Base-by-base conservation (phyloP, 2,797 vertebrate species). In the Lateolabrax maculatus region DNA sequence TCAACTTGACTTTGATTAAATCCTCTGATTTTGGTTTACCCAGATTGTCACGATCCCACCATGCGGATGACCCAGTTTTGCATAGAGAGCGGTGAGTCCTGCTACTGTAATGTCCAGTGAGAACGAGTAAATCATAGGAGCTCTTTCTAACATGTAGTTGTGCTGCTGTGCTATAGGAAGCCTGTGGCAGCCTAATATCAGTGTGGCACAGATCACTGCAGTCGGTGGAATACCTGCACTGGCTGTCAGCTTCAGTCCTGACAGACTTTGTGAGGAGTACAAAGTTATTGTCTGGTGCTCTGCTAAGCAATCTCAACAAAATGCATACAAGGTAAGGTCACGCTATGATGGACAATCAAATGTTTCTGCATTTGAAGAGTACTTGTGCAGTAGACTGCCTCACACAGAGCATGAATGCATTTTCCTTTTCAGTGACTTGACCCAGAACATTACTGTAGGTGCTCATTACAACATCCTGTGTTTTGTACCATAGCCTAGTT, bases 171-270 rank as follows among this genome's bases (percentile, higher is more conserved):
- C 52, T 36, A 10, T 16, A 96, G 95, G 95, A 64, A 89, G 86
- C 44, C 81, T 88, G 21, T 96, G 95, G 95, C 63, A 77, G 58
- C 91, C 95, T 0, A 87, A 94, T 73, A 89, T 95, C 48, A 89
- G 68, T 0, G 0, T 93, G 80, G n/a, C 23, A 29, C 52, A 11
- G 29, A 27, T 18, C 12, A 25, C 65, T 1, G 21, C 18, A 18
- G 37, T 9, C 21, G 27, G 46, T 23, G 56, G 48, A 15, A 66
- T 9, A 13, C 12, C 65, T 3, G 10, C 13, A 0, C 84, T 96
- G 48, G 19, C 52, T 13, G 85, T 95, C 21, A 57, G 79, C 57
- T 95, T 96, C 77, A 71, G 36, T 18, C 78, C 91, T 0, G 85
- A 89, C 64, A 1, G 8, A 11, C 70, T 75, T 37, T 90, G 89